phyloP scores from a whole-genome alignment of 2,888 invertebrate genomes.

The Papilio elwesi region DNA sequence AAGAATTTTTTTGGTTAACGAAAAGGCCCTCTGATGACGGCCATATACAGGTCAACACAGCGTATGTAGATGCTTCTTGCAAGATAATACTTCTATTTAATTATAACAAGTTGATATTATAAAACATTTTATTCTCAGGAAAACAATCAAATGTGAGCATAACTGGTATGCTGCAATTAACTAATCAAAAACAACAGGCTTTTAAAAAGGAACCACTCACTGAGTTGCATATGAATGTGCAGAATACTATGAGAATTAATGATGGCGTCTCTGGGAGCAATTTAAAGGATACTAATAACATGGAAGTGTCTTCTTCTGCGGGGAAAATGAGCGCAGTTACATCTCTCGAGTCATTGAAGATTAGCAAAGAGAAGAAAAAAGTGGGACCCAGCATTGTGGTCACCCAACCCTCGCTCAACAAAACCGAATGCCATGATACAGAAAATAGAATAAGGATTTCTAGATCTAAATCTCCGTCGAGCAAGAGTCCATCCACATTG shows the following conservation, averaged over 20 bases:
- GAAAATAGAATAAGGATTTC: conserved; percentile 45
- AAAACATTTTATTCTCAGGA: conserved; percentile 51
- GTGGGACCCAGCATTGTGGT: conserved; percentile 58
- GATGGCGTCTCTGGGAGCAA: conserved; percentile 57
- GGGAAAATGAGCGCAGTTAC: conserved; percentile 69
- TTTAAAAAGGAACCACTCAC: conserved; percentile 63
- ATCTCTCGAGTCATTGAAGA: conserved; percentile 56
- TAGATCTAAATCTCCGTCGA: conserved; percentile 70
- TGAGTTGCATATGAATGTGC: conserved; percentile 64
- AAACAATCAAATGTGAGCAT: conserved; percentile 72
- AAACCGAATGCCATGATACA: conserved; percentile 46
- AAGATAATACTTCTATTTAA: too few species aligned
- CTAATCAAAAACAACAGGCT: conserved; percentile 55
- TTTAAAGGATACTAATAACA: conserved; percentile 62
- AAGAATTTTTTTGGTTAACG: neutral
- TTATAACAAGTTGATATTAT: too few species aligned
- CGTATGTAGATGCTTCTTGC: too few species aligned
- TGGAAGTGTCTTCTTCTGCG: conserved; percentile 65
- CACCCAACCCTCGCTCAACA: conserved; percentile 48
- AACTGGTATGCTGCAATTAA: conserved; percentile 66
- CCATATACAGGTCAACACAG: too few species aligned
- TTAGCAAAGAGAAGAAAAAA: conserved; percentile 48
- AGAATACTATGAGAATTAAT: conserved; percentile 51
- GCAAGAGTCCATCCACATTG: conserved; percentile 69
- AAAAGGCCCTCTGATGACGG: too few species aligned